Conservation (phyloP, 2,888 invertebrate genomes). For the Hanleya hanleyi region DNA sequence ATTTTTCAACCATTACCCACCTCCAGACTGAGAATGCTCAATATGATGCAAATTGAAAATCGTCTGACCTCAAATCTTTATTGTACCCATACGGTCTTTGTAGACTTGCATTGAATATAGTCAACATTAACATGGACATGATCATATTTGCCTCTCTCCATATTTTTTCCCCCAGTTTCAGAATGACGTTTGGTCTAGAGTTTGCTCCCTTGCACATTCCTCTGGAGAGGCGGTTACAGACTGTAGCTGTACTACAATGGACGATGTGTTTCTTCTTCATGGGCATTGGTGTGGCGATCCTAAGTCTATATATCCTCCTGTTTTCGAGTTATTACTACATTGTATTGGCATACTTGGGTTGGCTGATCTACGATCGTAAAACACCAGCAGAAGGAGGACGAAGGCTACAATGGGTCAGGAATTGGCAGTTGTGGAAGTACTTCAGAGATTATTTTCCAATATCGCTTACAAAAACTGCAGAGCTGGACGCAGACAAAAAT, state of each 20-base stretch:
- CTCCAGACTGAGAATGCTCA: no score
- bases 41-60: no score
- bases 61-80: no score
- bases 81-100: no score
- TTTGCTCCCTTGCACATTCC: slow-evolving; percentile 90
- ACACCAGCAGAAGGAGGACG: slow-evolving; percentile 77
- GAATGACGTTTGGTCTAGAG: slow-evolving; percentile 80
- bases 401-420: slow-evolving; percentile 78
- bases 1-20: no score
- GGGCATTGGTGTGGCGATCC: slow-evolving; percentile 73
- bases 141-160: no score
- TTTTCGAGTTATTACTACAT: slow-evolving; percentile 68
- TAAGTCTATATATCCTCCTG: slow-evolving; percentile 78
- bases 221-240: slow-evolving; percentile 85
- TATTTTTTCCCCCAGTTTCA: not conserved
- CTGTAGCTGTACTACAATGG: slow-evolving; percentile 83
- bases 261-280: slow-evolving; percentile 79
- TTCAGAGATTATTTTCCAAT: slow-evolving; percentile 88
- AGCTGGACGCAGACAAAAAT: slow-evolving; percentile 85
- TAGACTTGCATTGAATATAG: no score
- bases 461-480: slow-evolving; percentile 85
- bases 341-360: slow-evolving; percentile 63
- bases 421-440: slow-evolving; percentile 82
- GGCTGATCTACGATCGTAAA: slow-evolving; percentile 78
- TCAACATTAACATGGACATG: no score